Base-by-base conservation (phyloP, 2,113 vertebrate genomes). In the Telmatochromis brachygnathus region DNA sequence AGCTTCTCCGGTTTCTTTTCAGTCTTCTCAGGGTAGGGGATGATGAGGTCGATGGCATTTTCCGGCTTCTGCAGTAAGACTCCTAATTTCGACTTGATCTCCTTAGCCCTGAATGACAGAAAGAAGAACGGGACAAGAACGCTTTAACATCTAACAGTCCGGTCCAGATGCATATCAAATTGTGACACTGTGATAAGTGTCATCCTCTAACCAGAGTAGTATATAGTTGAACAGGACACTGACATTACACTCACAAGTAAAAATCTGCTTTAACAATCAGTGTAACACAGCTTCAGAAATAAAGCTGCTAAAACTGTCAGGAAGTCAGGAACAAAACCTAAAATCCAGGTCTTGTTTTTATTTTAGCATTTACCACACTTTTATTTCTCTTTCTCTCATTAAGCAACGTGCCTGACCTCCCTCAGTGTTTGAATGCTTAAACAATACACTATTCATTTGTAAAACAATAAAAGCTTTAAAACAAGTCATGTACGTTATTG, bases 71-170 rank as follows among this genome's bases (percentile, higher is more conserved):
- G 98, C 60, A 99, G 97, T 17, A 99, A 96, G 1, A 96, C 97
- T 86, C 98, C 98, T 92, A 99, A 96, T 91, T 99, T 99, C 1
- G 95, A 96, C 97, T 99, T 99, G 94, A 99, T 99, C 95, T 97
- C 98, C 92, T 99, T 99, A 30, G 98, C 98, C 96, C 98, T 99
- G 95, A 9, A 26, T 15, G 89, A 86, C 73, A 54, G 83, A 70
- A 94, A 79, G 68, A 49, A 92, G 58, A 85, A 53, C 17, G n/a
- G n/a, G 51, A 35, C 8, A 4, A 14, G 1, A 42, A 86, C 3
- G 23, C 26, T 28, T 79, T 19, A 6, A 6, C 14, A n/a, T 47
- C 6, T 39, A 4, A 19, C 7, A 68, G 83, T 37, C 2, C 1
- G 13, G 68, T 68, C 60, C 14, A 49, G 73, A 51, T 13, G 45